phyloP scores from a whole-genome alignment of 2,113 vertebrate species.

The Puffinus mauretanicus region DNA sequence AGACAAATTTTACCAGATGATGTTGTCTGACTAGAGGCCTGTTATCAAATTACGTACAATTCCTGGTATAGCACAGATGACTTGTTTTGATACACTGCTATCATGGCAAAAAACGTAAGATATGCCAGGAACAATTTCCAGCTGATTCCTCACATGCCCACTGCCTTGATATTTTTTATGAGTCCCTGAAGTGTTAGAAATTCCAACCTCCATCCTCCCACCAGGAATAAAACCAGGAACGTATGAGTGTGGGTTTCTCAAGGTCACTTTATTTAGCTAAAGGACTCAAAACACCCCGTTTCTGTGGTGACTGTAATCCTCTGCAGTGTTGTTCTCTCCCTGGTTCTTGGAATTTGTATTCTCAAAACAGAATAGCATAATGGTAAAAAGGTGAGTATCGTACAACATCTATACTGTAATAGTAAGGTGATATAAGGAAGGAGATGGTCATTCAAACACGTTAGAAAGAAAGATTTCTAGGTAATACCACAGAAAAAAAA shows the following conservation, averaged over 20 bases:
- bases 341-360: neutral
- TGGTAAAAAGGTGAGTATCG: neutral
- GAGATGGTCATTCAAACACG: neutral
- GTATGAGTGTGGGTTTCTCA: neutral
- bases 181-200: neutral
- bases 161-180: neutral
- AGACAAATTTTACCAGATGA: slow-evolving; percentile 27
- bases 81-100: neutral
- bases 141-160: neutral
- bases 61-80: neutral
- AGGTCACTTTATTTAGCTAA: neutral
- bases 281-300: neutral
- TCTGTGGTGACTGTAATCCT: neutral
- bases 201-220: neutral
- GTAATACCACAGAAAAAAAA: neutral
- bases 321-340: neutral
- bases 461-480: neutral
- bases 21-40: slow-evolving; percentile 6
- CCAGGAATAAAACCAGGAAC: neutral
- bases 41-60: neutral
- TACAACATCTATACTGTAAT: neutral
- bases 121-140: slow-evolving; percentile 3
- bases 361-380: neutral
- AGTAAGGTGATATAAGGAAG: neutral
- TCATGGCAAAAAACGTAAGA: neutral